These are phyloP conservation scores for Actinopyga echinites DNA, from an alignment of 53 echinoderm and acorn worm genomes.

Conservation along the genomic window DNA sequence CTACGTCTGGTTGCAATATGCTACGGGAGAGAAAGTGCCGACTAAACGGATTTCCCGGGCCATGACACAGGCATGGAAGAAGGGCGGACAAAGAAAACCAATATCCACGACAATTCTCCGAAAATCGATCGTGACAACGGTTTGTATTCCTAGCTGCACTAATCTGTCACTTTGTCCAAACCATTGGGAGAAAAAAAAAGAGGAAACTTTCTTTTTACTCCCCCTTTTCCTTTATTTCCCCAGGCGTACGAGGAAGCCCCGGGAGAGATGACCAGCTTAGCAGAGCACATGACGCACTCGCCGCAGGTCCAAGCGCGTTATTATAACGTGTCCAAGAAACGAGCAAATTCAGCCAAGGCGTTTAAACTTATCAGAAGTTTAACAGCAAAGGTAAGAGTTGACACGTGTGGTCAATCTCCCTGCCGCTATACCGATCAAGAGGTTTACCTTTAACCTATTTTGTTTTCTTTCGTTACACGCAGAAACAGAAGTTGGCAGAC, in stretches of 20 bases:
- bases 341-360: no score
- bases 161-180: background rate
- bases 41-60: background rate
- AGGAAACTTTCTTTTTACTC: no score
- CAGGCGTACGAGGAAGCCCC: background rate
- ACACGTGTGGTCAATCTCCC: no score
- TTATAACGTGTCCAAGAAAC: no score
- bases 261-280: background rate
- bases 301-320: background rate
- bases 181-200: no score
- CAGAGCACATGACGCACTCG: background rate
- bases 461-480: no score
- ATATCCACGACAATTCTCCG: background rate
- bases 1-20: background rate
- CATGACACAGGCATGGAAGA: background rate
- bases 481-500: no score
- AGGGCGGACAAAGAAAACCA: background rate
- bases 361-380: no score
- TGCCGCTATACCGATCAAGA: no score
- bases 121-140: background rate
- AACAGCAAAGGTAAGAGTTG: no score
- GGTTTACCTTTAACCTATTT: no score
- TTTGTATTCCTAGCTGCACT: background rate
- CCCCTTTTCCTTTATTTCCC: background rate
- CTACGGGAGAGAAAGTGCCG: background rate